A percentile compares a stretch with the other conserved stretches of the same genome.
phyloP scores from a whole-genome alignment of 2,888 invertebrate species.

The Dicroscelio sp. region DNA sequence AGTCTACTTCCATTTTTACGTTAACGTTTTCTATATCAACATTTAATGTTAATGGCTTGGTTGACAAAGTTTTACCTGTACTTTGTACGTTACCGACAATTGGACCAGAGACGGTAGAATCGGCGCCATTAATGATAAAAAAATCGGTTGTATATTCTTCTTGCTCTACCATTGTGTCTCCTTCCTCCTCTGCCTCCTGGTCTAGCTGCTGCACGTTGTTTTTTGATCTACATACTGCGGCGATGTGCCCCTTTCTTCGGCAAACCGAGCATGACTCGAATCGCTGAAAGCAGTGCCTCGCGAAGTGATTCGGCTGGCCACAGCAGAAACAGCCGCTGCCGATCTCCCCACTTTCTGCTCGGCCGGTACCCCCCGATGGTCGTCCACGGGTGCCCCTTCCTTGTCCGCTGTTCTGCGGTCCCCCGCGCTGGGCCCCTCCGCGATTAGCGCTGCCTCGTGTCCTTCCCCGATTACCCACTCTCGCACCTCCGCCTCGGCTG shows the following conservation, averaged over 20 bases:
- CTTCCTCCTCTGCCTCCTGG: conserved; percentile 7
- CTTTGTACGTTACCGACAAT: not conserved
- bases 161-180: not conserved
- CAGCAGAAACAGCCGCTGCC: conserved; percentile 32
- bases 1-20: conserved; percentile 80
- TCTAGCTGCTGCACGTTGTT: not conserved
- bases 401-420: no score
- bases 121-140: not conserved
- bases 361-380: no score
- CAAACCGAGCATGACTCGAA: not conserved
- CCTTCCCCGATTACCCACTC: no score
- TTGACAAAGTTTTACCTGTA: not conserved
- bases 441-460: not conserved
- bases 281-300: conserved; percentile 24
- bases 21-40: conserved; percentile 49
- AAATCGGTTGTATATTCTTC: not conserved
- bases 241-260: conserved; percentile 14
- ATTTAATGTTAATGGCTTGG: conserved; percentile 35
- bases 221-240: not conserved
- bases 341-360: no score
- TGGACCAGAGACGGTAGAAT: not conserved
- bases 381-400: no score
- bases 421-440: not conserved
- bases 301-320: conserved; percentile 26
- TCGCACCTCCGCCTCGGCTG: not conserved